Evolutionary conservation across 2,888 invertebrate genomes (phyloP).

Genomic region (Arge pagana): DNA sequence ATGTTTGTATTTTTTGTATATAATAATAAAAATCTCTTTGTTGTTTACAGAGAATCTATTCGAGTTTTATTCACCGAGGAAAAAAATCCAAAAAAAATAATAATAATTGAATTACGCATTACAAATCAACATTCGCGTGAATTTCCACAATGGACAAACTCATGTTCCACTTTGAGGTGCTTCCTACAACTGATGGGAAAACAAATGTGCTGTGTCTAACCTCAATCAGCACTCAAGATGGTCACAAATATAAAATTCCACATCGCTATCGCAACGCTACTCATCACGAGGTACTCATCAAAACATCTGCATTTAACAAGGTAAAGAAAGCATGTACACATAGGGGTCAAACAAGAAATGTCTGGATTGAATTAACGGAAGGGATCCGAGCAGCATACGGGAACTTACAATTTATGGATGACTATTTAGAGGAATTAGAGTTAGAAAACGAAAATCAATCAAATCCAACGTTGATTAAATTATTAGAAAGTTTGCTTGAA

Average conservation of each 20-base stretch:
- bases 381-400: constrained; percentile 4
- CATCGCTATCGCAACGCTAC: not conserved
- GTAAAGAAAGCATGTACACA: constrained; percentile 11
- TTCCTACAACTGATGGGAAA: constrained; percentile 11
- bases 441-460: constrained; percentile 5
- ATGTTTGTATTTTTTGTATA: constrained; percentile 5
- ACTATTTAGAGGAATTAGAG: constrained; percentile 15
- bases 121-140: constrained; percentile 13
- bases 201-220: constrained; percentile 8
- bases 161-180: constrained; percentile 2
- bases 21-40: constrained; percentile 9
- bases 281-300: not conserved
- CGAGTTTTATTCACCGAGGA: constrained; percentile 1
- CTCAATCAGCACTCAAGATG: constrained; percentile 3
- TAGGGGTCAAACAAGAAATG: constrained; percentile 5
- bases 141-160: constrained; percentile 6
- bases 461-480: constrained; percentile 20
- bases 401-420: constrained; percentile 6
- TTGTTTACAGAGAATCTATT: constrained; percentile 14
- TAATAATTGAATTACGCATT: no score
- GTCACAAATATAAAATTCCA: constrained; percentile 9
- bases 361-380: constrained; percentile 8
- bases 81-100: not conserved
- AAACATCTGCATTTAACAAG: constrained; percentile 9
- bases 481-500: constrained; percentile 28